Evolutionary conservation across 2,113 vertebrate species (phyloP).

Genomic region (Ranitomeya variabilis): DNA sequence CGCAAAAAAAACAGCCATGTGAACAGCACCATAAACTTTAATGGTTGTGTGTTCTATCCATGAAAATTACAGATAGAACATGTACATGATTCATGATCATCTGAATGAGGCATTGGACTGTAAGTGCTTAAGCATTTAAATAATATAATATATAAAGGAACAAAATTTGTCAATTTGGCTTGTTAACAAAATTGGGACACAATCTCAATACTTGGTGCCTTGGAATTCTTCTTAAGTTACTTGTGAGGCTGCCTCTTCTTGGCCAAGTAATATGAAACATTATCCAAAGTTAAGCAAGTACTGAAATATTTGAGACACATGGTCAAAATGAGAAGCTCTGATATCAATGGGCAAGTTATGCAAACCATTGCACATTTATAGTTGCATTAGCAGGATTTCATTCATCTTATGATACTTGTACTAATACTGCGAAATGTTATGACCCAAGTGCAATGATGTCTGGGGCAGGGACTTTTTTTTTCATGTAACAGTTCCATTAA

Average conservation of each 20-base stretch:
- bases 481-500: background rate
- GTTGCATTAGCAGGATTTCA: background rate
- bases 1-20: too few relatives aligned
- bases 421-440: background rate
- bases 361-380: background rate
- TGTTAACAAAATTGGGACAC: slow-evolving; percentile 38
- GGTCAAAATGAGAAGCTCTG: background rate
- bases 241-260: background rate
- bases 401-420: background rate
- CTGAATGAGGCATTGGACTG: too few relatives aligned
- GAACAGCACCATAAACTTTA: too few relatives aligned
- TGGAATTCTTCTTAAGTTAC: background rate
- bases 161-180: slow-evolving; percentile 23
- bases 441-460: background rate
- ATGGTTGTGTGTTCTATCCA: too few relatives aligned
- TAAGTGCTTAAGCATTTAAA: too few relatives aligned
- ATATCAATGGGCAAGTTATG: background rate
- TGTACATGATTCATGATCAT: too few relatives aligned
- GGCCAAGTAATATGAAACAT: background rate
- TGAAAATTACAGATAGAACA: too few relatives aligned
- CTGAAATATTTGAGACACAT: background rate
- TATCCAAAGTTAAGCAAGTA: background rate
- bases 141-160: background rate
- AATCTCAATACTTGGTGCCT: background rate
- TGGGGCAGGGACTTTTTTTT: background rate